Base-by-base conservation (phyloP, 2,888 invertebrate species). In the Phortica magna region DNA sequence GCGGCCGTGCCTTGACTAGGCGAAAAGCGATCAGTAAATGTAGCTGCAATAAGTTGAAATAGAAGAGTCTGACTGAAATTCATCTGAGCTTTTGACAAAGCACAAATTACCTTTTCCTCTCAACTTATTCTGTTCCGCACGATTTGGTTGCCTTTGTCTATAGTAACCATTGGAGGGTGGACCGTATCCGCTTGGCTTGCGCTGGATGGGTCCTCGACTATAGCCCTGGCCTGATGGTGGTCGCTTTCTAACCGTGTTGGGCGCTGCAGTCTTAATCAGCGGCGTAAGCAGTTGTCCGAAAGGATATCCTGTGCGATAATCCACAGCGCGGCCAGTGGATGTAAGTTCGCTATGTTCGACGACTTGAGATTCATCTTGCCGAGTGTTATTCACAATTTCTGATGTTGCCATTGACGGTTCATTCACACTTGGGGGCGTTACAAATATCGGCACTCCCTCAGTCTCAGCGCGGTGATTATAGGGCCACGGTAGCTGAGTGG, bases 1-100 rank as follows among this genome's bases (percentile, higher is more conserved):
- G 90, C 84, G 2, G 89, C 91, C 7, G 90, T 90, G 2, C 85
- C 90, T 83, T 92, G 91, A 9, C 91, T 89, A 0, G 92, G 92
- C 0, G 91, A 83, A 79, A 91, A 92, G 7, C 92, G 88, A 83
- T 92, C 92, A 42, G 78, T 79, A 59, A 91, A 83, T 79, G 80
- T 79, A 17, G 82, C 91, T 91, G 77, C 22, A 80, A 78, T 48
- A n/a, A 43, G 31, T 31, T 31, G 31, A 64, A 10, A 22, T 74
- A 14, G 22, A 14, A 64, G 19, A 31, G 17, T 12, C 6, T 43
- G 7, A 9, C 5, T 0, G 17, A 17, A 41, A 61, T 31, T 53
- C 19, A 10, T 59, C 53, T 0, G 17, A 59, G 12, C 48, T 14
- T 31, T 42, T 42, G 7, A 14, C 42, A n/a, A 9, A 64, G 77